Conservation (phyloP, 2,797 vertebrate genomes). For the Trematomus bernacchii region DNA sequence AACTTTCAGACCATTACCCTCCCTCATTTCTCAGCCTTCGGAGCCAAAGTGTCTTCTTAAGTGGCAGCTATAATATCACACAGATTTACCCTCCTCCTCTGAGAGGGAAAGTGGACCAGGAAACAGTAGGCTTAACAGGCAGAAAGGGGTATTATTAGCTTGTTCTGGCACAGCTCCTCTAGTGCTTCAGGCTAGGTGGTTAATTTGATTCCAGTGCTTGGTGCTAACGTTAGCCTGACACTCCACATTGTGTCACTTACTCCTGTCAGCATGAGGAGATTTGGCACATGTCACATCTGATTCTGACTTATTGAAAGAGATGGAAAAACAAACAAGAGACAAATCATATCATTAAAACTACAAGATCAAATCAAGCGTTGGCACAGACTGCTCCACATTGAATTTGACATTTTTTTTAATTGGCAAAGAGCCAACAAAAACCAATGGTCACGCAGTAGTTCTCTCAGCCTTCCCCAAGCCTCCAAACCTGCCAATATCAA, state of each 20-base stretch:
- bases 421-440: constrained; percentile 15
- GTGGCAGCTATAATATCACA: constrained; percentile 32
- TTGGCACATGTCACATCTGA: constrained; percentile 72
- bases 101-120: constrained; percentile 69
- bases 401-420: constrained; percentile 19
- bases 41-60: constrained; percentile 30
- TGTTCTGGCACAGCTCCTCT: constrained; percentile 74
- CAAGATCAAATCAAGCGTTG: constrained; percentile 13
- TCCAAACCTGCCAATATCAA: constrained; percentile 59
- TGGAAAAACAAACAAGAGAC: constrained; percentile 15
- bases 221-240: constrained; percentile 73
- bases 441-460: background rate
- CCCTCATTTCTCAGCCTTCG: constrained; percentile 37
- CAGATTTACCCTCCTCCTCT: constrained; percentile 40
- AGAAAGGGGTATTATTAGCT: constrained; percentile 82
- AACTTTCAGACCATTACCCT: constrained; percentile 9
- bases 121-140: constrained; percentile 66
- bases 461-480: constrained; percentile 20
- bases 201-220: constrained; percentile 79
- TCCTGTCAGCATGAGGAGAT: constrained; percentile 60
- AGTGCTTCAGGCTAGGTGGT: constrained; percentile 70
- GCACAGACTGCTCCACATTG: background rate
- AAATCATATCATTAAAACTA: constrained; percentile 20
- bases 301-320: constrained; percentile 42
- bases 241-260: constrained; percentile 64